Evolutionary conservation across 2,113 vertebrate species (phyloP), one percentile per base, ranked within the genome.

Genomic region (Bothrops jararaca): DNA sequence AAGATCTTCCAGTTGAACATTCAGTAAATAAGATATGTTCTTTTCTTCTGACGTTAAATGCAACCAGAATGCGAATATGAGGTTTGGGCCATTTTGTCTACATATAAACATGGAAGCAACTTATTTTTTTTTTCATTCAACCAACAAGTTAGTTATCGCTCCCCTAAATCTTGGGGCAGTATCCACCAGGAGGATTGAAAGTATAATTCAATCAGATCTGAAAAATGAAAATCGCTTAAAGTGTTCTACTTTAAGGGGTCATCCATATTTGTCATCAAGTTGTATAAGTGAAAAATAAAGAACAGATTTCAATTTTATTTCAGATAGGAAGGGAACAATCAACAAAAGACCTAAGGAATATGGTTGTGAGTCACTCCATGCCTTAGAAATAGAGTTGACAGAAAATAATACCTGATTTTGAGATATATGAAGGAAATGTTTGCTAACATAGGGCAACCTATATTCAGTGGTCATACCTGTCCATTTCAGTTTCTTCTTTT

Each of bases 31-130:
- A 22, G 96, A 95, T 1, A 93, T 1, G 0, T 95, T 94, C 22
- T 94, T 94, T 0, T 94, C 93, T 6, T 92, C 92, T 0, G 93
- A 95, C 42, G 94, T 92, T 56, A 98, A 94, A 91, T 98, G 97
- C 86, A 98, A 90, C 98, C 98, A 99, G 64, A 98, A 97, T 93
- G 96, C 96, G 64, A 97, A 97, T n/a, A 97, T 94, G 57, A 96
- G 95, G 5, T 97, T 97, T 39, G 95, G 93, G 64, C 92, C 92
- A 0, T 97, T 92, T 0, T 91, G 98, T 95, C 95, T 95, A 54
- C 0, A 0, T 42, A 45, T 26, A 92, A 60, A 18, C 94, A 92
- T 69, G 39, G 23, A 85, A 58, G 23, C 29, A 6, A 39, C 34
- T 89, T 54, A 45, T 80, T 80, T 13, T 80, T 39, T 74, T 56